A percentile compares a stretch with the other conserved stretches of the same genome.
phyloP scores from a whole-genome alignment of 2,888 invertebrate species.

The Sarcophaga subvicina region DNA sequence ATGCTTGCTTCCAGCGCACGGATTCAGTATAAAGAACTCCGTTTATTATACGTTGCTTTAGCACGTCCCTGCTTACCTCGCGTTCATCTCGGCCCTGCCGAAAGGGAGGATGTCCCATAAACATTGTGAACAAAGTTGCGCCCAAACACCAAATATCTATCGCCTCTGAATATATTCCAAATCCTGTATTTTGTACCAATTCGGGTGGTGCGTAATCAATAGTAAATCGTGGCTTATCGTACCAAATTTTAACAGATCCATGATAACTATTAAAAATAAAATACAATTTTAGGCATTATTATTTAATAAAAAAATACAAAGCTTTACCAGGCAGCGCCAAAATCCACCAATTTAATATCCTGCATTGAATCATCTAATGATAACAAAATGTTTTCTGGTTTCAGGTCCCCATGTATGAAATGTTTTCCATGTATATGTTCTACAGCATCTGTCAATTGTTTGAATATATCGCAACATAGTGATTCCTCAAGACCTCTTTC shows the following conservation, averaged over 20 bases:
- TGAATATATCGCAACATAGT: constrained; percentile 90
- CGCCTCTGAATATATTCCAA: constrained; percentile 89
- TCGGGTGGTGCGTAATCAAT: constrained; percentile 95
- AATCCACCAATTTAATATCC: constrained; percentile 94
- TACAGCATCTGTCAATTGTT: constrained; percentile 92
- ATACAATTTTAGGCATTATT: constrained; percentile 20
- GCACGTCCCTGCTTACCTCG: constrained; percentile 69
- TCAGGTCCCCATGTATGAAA: constrained; percentile 96
- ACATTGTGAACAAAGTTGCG: constrained; percentile 88
- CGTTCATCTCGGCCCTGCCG: constrained; percentile 73
- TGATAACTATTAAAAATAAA: constrained; percentile 67
- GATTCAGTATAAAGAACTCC: constrained; percentile 76
- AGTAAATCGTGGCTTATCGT: constrained; percentile 93
- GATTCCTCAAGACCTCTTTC: constrained; percentile 87
- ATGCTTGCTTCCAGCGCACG: constrained; percentile 75
- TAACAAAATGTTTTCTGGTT: constrained; percentile 89
- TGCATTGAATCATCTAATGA: constrained; percentile 82
- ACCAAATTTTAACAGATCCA: constrained; percentile 72
- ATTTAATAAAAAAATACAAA: constrained; percentile 22
- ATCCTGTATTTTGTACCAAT: constrained; percentile 84
- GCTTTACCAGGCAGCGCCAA: constrained; percentile 90
- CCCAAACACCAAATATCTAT: constrained; percentile 99
- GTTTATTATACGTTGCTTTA: constrained; percentile 75
- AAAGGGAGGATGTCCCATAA: constrained; percentile 95
- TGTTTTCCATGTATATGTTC: constrained; percentile 91